Conservation (phyloP, 2,113 vertebrate species). For the Clinocottus analis region DNA sequence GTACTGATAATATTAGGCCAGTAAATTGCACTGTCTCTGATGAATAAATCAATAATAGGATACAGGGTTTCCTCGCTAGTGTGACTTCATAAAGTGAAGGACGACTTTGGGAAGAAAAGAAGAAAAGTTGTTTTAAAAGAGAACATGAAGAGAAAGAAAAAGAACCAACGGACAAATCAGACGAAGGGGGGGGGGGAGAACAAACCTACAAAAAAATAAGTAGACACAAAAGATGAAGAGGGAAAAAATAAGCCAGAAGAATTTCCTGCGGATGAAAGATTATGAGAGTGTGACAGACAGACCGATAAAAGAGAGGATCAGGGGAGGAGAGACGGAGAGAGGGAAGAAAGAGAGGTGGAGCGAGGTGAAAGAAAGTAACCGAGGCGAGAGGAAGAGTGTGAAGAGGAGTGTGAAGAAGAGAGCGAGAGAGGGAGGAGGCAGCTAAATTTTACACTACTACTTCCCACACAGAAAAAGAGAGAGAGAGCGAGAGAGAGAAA, state of each 20-base stretch:
- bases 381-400: background rate
- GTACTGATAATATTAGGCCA: no score
- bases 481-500: slow-evolving; percentile 33
- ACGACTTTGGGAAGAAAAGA: background rate
- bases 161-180: background rate
- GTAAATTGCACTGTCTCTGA: no score
- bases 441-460: slow-evolving; percentile 59
- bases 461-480: slow-evolving; percentile 60
- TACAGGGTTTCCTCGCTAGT: background rate
- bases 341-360: background rate
- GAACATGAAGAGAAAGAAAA: background rate
- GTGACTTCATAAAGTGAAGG: background rate
- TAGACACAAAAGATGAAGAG: background rate
- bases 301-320: background rate
- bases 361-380: background rate
- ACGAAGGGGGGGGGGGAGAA: no score
- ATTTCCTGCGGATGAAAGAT: background rate
- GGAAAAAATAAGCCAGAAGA: background rate
- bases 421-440: slow-evolving; percentile 27
- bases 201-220: background rate
- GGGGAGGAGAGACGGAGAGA: background rate
- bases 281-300: background rate
- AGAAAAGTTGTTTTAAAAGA: background rate
- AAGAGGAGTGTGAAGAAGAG: slow-evolving; percentile 10
- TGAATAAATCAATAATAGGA: no score